phyloP scores from a whole-genome alignment of 2,113 vertebrate species.

The Thymallus thymallus region DNA sequence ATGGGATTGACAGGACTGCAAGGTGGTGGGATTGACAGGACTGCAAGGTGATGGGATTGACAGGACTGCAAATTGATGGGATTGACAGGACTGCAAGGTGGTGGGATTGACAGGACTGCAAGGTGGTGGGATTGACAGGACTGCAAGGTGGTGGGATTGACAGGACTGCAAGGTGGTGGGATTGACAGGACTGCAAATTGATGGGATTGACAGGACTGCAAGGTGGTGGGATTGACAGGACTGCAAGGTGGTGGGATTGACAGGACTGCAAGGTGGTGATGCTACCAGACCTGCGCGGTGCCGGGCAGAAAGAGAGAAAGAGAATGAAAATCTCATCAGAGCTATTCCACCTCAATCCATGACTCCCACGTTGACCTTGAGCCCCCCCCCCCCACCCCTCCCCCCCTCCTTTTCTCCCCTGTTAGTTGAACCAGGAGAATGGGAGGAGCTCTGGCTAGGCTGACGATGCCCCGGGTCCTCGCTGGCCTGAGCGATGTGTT shows the following conservation, averaged over 20 bases:
- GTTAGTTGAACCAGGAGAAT: too few species aligned
- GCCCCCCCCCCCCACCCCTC: slow-evolving; percentile 28
- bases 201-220: too few species aligned
- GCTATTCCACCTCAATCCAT: slow-evolving; percentile 68
- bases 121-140: too few species aligned
- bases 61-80: background rate
- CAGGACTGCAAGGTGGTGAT: background rate
- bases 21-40: too few species aligned
- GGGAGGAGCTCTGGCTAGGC: background rate
- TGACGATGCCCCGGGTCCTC: slow-evolving; percentile 23
- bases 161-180: rapidly evolving
- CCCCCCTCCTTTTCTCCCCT: too few species aligned
- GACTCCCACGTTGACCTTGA: slow-evolving; percentile 70
- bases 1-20: too few species aligned
- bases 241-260: too few species aligned
- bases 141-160: slow-evolving; percentile 57
- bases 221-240: too few species aligned
- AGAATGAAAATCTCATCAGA: slow-evolving; percentile 73
- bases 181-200: too few species aligned
- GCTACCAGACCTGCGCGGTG: slow-evolving; percentile 52
- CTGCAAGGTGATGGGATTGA: too few species aligned
- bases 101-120: slow-evolving; percentile 65
- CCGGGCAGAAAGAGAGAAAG: slow-evolving; percentile 40
- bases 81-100: background rate
- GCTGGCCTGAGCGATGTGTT: slow-evolving; percentile 3